Conservation (phyloP, 23 tunicate species). For the Halocynthia roretzi region DNA sequence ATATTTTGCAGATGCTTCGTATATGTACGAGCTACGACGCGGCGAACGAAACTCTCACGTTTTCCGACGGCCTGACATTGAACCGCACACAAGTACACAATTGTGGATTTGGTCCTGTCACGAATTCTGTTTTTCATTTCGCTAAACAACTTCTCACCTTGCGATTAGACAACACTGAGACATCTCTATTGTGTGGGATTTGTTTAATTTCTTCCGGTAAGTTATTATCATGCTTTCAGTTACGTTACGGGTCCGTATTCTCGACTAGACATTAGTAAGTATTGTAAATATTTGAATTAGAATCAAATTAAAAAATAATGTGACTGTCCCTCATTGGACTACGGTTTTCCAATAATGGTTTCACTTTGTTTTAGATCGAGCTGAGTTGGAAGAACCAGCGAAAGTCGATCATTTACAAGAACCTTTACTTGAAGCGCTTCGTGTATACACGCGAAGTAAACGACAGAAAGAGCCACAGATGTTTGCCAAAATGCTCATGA, state of each 20-base stretch:
- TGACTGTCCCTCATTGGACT: not conserved
- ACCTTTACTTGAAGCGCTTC: slow-evolving; percentile 50
- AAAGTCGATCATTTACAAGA: slow-evolving; percentile 45
- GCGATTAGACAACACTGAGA: slow-evolving; percentile 40
- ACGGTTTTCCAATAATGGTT: not conserved
- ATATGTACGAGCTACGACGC: slow-evolving; percentile 47
- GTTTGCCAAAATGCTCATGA: slow-evolving; percentile 60
- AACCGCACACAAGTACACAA: slow-evolving; percentile 31
- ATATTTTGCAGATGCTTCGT: slow-evolving; percentile 38
- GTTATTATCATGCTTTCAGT: not conserved
- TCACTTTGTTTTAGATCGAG: slow-evolving; percentile 29
- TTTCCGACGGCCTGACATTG: slow-evolving; percentile 58
- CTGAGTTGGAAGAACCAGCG: slow-evolving; percentile 39
- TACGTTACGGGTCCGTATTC: too few species aligned
- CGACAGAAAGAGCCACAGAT: slow-evolving; percentile 42
- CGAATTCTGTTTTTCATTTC: slow-evolving; percentile 43
- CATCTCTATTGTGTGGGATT: slow-evolving; percentile 36
- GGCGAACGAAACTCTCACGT: slow-evolving; percentile 46
- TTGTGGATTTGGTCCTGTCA: slow-evolving; percentile 62
- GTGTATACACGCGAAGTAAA: slow-evolving; percentile 33
- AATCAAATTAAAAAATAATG: not conserved
- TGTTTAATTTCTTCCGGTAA: slow-evolving; percentile 60
- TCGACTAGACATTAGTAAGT: too few species aligned
- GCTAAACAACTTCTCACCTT: slow-evolving; percentile 29
- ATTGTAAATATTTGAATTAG: not conserved